A percentile compares a stretch with the other conserved stretches of the same genome.
phyloP scores from a whole-genome alignment of 2,113 vertebrate species.

The Bufo bufo region DNA sequence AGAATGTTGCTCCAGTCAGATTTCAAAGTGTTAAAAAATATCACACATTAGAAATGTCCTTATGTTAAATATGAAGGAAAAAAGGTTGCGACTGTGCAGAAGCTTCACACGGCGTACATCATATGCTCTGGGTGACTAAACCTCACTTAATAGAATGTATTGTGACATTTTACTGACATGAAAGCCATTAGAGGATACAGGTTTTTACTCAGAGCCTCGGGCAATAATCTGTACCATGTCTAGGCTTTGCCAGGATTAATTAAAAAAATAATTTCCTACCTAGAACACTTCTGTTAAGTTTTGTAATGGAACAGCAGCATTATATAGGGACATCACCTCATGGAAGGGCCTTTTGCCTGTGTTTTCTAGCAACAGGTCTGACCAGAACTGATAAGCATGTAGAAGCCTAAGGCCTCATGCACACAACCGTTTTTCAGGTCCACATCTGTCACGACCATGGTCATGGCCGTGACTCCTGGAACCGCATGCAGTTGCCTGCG shows the following conservation, averaged over 20 bases:
- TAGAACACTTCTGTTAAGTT: background rate
- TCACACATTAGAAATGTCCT: background rate
- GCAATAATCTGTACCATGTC: background rate
- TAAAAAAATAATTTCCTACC: background rate
- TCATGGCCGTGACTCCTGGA: too few species aligned
- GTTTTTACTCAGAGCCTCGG: background rate
- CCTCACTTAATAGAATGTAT: background rate
- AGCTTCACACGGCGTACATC: background rate
- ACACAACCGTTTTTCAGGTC: too few species aligned
- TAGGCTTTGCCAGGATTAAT: background rate
- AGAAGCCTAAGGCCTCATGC: too few species aligned
- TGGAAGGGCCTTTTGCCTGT: too few species aligned
- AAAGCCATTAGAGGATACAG: constrained; percentile 2
- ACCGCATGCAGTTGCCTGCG: too few species aligned
- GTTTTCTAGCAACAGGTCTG: too few species aligned
- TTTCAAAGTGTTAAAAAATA: too few species aligned
- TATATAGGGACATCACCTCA: background rate
- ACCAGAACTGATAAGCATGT: too few species aligned
- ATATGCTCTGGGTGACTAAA: background rate
- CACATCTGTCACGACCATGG: too few species aligned
- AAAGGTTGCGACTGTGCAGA: background rate
- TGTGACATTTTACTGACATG: constrained; percentile 3
- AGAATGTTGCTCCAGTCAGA: too few species aligned
- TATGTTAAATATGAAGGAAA: background rate
- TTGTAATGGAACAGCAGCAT: background rate